Evolutionary conservation across 1,140 invertebrate species (phyloP).

Genomic region (Aphelenchoides fujianensis): DNA sequence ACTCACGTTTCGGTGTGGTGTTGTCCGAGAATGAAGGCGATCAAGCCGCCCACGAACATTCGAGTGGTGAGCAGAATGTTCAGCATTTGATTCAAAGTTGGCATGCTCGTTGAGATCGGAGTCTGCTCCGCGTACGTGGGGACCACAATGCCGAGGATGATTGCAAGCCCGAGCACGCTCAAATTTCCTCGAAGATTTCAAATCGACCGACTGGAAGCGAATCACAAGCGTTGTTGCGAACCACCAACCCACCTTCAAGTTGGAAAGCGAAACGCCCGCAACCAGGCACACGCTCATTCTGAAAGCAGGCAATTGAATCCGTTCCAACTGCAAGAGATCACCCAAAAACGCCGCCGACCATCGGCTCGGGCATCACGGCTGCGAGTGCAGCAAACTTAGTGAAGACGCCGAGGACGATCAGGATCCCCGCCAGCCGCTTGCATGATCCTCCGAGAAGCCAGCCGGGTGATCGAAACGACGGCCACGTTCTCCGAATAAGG

Average conservation of each 20-base stretch:
- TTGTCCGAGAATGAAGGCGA: conserved; percentile 64
- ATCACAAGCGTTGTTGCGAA: too few species aligned
- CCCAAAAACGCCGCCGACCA: conserved; percentile 27
- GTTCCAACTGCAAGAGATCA: conserved; percentile 32
- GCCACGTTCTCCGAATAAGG: conserved; percentile 27
- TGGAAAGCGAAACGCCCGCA: too few species aligned
- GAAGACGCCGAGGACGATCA: conserved; percentile 21
- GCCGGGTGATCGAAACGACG: conserved; percentile 21
- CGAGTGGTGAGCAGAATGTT: conserved; percentile 62
- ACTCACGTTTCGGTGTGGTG: conserved; percentile 36
- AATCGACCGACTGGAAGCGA: conserved; percentile 30
- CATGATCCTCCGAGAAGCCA: conserved; percentile 26
- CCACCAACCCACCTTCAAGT: too few species aligned
- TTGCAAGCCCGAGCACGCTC: conserved; percentile 39
- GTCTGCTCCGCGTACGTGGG: conserved; percentile 43
- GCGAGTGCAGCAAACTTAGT: conserved; percentile 28
- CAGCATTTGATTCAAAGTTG: conserved; percentile 56
- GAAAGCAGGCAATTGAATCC: conserved; percentile 60
- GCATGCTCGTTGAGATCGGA: conserved; percentile 18
- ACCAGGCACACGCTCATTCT: too few species aligned
- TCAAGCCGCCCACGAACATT: conserved; percentile 64
- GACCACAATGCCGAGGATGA: conserved; percentile 59
- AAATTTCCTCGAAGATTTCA: conserved; percentile 1
- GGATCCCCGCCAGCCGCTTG: conserved; percentile 19
- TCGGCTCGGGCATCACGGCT: conserved; percentile 22